Evolutionary conservation across 2,888 invertebrate genomes (phyloP).

Genomic region (Euplexia lucipara): DNA sequence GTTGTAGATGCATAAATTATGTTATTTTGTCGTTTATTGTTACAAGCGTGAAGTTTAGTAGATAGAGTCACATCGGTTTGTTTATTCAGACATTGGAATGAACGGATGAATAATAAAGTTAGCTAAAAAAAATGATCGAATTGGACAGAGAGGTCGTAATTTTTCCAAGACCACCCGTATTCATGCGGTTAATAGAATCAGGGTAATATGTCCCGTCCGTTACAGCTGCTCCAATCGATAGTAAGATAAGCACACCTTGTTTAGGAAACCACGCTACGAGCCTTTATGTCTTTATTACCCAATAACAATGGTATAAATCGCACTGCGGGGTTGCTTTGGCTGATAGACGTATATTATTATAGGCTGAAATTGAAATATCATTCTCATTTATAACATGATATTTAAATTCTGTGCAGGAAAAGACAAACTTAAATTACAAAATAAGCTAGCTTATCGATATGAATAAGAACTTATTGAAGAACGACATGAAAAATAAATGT

Average conservation of each 20-base stretch:
- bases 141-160: conserved; percentile 67
- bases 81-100: conserved; percentile 55
- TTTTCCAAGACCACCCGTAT: conserved; percentile 69
- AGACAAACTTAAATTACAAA: conserved; percentile 17
- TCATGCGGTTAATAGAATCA: conserved; percentile 77
- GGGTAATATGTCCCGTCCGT: conserved; percentile 75
- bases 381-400: conserved; percentile 58
- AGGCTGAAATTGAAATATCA: conserved; percentile 73
- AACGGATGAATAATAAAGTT: conserved; percentile 51
- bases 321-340: conserved; percentile 71
- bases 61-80: conserved; percentile 54
- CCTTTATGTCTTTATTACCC: conserved; percentile 82
- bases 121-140: conserved; percentile 49
- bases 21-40: conserved; percentile 63
- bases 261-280: conserved; percentile 74
- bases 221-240: conserved; percentile 81
- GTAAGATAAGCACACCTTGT: conserved; percentile 80
- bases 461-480: not conserved
- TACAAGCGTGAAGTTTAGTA: conserved; percentile 57
- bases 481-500: not conserved
- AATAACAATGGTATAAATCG: conserved; percentile 77
- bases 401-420: conserved; percentile 49
- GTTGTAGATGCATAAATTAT: conserved; percentile 73
- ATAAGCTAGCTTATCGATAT: conserved; percentile 37
- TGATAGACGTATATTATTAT: conserved; percentile 62